Percentiles rank a stretch among this genome's conserved stretches.
Evolutionary conservation across 1,140 invertebrate species (phyloP).

Genomic region (Bilobella aurantiaca): DNA sequence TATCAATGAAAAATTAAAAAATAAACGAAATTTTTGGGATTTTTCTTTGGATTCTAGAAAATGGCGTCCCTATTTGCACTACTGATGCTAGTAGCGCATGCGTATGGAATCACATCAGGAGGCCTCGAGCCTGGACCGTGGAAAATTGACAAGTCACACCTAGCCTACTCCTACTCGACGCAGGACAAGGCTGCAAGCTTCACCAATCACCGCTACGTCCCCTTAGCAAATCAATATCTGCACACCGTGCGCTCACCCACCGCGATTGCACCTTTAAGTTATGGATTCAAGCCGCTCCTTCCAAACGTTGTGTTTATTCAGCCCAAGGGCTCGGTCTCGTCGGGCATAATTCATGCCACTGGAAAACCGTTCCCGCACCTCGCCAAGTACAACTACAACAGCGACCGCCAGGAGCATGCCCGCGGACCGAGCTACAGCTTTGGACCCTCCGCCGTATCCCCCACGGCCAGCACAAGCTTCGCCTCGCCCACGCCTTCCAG

Average conservation of each 20-base stretch:
- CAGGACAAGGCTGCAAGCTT: background rate
- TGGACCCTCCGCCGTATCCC: background rate
- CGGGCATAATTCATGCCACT: background rate
- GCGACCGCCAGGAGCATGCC: too few relatives aligned
- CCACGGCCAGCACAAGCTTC: too few relatives aligned
- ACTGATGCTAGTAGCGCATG: background rate
- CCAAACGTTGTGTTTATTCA: background rate
- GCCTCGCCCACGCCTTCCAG: too few relatives aligned
- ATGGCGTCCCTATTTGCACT: background rate
- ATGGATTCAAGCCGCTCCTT: background rate
- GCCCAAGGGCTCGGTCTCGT: background rate
- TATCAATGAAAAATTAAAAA: too few relatives aligned
- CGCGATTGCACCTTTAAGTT: background rate
- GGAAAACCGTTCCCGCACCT: too few relatives aligned
- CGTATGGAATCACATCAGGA: background rate
- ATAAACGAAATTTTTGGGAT: too few relatives aligned
- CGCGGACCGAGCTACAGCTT: background rate
- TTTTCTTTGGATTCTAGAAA: background rate
- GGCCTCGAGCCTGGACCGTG: background rate
- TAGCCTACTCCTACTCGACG: conserved; percentile 1
- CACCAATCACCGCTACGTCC: background rate
- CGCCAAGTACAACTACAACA: too few relatives aligned
- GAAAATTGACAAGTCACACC: background rate
- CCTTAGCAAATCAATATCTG: background rate
- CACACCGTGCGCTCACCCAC: background rate